Conservation (phyloP, 2,888 invertebrate species). For the Luperina nickerlii region DNA sequence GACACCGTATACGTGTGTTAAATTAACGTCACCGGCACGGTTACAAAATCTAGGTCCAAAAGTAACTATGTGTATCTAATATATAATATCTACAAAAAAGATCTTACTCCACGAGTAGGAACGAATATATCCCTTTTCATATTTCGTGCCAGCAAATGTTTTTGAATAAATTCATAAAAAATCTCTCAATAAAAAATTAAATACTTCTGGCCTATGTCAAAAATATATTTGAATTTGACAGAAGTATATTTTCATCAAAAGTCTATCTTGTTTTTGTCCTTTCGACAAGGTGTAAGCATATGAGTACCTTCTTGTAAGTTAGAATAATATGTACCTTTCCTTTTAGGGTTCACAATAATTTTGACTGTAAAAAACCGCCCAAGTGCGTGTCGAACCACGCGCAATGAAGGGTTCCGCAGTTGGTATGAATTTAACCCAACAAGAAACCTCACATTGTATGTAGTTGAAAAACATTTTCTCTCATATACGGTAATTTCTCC, state of each 20-base stretch:
- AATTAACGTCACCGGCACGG: too few relatives aligned
- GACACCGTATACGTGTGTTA: too few relatives aligned
- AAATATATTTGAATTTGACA: conserved; percentile 59
- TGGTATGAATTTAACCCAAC: too few relatives aligned
- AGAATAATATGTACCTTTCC: background rate
- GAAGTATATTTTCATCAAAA: conserved; percentile 30
- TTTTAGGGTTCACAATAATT: background rate
- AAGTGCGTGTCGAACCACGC: background rate
- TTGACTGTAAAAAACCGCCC: background rate
- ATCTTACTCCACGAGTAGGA: conserved; percentile 33
- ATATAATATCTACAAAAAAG: background rate
- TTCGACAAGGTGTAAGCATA: background rate
- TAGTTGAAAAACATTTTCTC: too few relatives aligned
- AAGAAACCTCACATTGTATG: too few relatives aligned
- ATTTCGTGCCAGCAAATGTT: conserved; percentile 2
- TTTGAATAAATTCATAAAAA: conserved; percentile 20
- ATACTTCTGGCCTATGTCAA: conserved; percentile 46
- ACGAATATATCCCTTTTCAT: conserved; percentile 35
- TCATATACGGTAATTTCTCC: too few relatives aligned
- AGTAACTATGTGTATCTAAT: background rate
- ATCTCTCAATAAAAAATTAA: conserved; percentile 26
- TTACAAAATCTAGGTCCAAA: background rate
- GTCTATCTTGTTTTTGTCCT: background rate
- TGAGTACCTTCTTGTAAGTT: background rate
- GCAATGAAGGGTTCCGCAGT: background rate